Conservation (phyloP, 2,113 vertebrate species). For the Ameiurus melas region DNA sequence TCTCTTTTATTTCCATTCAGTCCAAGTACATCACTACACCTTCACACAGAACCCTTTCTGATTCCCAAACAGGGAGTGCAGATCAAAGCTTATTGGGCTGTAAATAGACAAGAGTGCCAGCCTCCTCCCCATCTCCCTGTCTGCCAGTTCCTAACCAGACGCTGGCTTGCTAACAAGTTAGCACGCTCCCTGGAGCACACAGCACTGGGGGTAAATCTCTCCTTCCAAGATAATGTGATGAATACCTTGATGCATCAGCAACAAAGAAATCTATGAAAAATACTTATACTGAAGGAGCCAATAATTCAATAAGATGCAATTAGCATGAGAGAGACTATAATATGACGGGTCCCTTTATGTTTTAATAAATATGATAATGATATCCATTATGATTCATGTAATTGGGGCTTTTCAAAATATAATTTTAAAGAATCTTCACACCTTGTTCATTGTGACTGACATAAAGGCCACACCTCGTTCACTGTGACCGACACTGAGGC, state of each 20-base stretch:
- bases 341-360: neutral
- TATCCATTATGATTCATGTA: neutral
- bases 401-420: neutral
- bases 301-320: neutral
- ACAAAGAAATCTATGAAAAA: conserved; percentile 12
- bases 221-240: neutral
- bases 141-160: conserved; percentile 58
- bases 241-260: neutral
- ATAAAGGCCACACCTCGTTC: neutral
- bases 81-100: conserved; percentile 65
- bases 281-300: neutral
- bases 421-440: neutral
- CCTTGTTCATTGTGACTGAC: neutral
- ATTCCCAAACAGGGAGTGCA: conserved; percentile 56
- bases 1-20: conserved; percentile 48
- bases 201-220: neutral
- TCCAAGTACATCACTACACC: conserved; percentile 53
- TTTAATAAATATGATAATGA: neutral
- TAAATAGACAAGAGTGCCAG: conserved; percentile 61
- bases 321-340: neutral
- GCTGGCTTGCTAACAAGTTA: conserved; percentile 31
- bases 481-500: neutral
- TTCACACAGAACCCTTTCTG: conserved; percentile 53
- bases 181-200: conserved; percentile 37
- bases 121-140: conserved; percentile 51